These are phyloP conservation scores for Hirtodrosophila trivittata DNA, from an alignment of 2,888 invertebrate genomes.

Conservation along the genomic window DNA sequence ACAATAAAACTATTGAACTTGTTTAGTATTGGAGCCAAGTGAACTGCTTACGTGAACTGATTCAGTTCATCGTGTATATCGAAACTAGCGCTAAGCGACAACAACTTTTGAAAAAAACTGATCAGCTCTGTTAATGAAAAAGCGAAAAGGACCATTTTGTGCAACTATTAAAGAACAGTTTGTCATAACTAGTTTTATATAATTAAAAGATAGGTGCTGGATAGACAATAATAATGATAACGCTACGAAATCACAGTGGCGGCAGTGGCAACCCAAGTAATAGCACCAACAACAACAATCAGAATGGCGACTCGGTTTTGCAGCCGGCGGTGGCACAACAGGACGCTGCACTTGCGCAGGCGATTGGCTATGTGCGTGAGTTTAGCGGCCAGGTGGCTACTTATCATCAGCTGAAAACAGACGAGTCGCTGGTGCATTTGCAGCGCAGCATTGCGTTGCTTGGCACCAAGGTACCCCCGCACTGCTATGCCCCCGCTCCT, in stretches of 20 bases:
- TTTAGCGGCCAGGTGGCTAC: slow-evolving; percentile 73
- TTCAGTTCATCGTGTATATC: slow-evolving; percentile 3
- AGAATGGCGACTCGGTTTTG: slow-evolving; percentile 47
- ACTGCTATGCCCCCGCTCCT: slow-evolving; percentile 67
- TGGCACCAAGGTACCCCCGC: slow-evolving; percentile 71
- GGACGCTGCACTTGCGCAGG: slow-evolving; percentile 58
- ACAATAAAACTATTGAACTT: too few species aligned
- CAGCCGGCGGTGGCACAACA: slow-evolving; percentile 10
- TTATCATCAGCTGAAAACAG: slow-evolving; percentile 73
- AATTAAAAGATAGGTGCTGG: not conserved
- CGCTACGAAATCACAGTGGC: slow-evolving; percentile 27
- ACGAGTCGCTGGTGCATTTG: slow-evolving; percentile 75
- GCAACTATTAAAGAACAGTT: not conserved
- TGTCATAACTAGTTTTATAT: not conserved
- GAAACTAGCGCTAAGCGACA: slow-evolving; percentile 25
- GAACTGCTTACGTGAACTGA: slow-evolving; percentile 9
- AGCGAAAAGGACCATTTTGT: not conserved
- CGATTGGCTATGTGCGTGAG: slow-evolving; percentile 78
- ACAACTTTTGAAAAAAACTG: slow-evolving; percentile 45
- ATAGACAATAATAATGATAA: slow-evolving; percentile 27
- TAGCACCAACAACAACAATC: slow-evolving; percentile 33
- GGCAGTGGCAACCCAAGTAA: not conserved
- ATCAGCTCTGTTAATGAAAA: slow-evolving; percentile 1
- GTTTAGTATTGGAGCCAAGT: too few species aligned
- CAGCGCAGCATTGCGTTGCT: slow-evolving; percentile 80